Evolutionary conservation across 2,113 vertebrate genomes (phyloP).

Genomic region (Lanius collurio): DNA sequence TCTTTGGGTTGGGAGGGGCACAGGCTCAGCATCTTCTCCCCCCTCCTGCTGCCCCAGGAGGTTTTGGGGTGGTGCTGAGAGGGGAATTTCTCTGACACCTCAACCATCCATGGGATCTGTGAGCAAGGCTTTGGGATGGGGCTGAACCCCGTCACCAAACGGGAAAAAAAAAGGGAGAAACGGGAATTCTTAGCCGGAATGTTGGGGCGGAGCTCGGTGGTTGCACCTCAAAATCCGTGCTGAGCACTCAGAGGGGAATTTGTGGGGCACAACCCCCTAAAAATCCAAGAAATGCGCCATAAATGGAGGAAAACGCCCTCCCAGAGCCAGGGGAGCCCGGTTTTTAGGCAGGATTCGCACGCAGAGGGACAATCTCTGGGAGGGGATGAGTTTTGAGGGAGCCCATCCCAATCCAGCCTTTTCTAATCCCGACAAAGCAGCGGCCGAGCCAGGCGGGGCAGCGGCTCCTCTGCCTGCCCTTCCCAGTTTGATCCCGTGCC

Average conservation of each 20-base stretch:
- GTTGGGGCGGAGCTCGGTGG: background rate
- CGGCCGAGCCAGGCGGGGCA: background rate
- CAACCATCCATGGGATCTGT: fast-evolving
- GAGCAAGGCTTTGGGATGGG: background rate
- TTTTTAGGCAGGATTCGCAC: background rate
- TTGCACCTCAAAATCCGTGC: fast-evolving
- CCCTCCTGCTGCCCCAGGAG: background rate
- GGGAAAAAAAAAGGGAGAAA: background rate
- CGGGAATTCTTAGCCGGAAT: background rate
- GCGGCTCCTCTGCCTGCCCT: slow-evolving; percentile 3
- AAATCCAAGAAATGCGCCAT: fast-evolving
- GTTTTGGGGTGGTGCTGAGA: background rate
- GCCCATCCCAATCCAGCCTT: background rate
- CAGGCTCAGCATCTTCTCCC: background rate
- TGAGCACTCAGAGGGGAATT: background rate
- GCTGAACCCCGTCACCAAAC: fast-evolving
- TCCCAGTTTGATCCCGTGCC: background rate
- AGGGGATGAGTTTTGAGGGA: background rate
- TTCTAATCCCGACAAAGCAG: background rate
- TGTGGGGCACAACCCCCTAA: background rate
- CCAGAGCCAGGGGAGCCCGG: background rate
- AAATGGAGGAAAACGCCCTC: fast-evolving
- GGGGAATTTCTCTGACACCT: background rate
- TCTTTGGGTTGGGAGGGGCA: background rate
- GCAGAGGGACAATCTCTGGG: background rate